These are phyloP conservation scores for Cylas formicarius DNA, from an alignment of 1,140 invertebrate species.

Conservation along the genomic window DNA sequence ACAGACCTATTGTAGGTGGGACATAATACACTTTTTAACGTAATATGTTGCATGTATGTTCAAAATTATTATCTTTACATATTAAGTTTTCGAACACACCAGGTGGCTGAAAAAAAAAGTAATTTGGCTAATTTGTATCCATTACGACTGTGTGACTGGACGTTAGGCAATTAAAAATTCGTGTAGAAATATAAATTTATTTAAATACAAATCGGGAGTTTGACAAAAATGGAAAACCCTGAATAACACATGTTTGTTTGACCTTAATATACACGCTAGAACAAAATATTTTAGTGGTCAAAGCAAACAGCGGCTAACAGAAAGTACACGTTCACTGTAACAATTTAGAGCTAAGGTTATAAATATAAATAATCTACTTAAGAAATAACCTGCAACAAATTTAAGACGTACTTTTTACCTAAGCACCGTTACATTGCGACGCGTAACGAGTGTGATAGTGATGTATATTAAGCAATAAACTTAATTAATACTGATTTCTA, in stretches of 20 bases:
- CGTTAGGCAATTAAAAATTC: conserved; percentile 1
- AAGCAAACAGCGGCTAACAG: conserved; percentile 30
- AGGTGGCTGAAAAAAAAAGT: no score
- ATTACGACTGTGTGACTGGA: no score
- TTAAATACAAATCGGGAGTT: conserved; percentile 41
- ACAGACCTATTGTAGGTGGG: no score
- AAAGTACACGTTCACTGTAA: conserved; percentile 32
- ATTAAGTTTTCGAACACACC: no score
- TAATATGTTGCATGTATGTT: no score
- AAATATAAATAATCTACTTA: conserved; percentile 29
- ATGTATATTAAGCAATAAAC: conserved; percentile 6
- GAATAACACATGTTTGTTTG: conserved; percentile 29
- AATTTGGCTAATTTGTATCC: no score
- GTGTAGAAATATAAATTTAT: conserved; percentile 42
- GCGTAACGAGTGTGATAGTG: conserved; percentile 4
- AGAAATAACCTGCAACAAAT: conserved; percentile 34
- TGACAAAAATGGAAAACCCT: conserved; percentile 37
- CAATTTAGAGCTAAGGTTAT: conserved; percentile 33
- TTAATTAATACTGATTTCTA: background rate
- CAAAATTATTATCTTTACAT: no score
- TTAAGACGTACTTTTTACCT: no score
- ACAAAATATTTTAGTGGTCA: conserved; percentile 28
- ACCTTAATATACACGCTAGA: conserved; percentile 25
- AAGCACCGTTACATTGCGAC: no score
- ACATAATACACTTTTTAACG: no score